Conservation (phyloP, 1,140 invertebrate genomes). For the Pararge aegeria region DNA sequence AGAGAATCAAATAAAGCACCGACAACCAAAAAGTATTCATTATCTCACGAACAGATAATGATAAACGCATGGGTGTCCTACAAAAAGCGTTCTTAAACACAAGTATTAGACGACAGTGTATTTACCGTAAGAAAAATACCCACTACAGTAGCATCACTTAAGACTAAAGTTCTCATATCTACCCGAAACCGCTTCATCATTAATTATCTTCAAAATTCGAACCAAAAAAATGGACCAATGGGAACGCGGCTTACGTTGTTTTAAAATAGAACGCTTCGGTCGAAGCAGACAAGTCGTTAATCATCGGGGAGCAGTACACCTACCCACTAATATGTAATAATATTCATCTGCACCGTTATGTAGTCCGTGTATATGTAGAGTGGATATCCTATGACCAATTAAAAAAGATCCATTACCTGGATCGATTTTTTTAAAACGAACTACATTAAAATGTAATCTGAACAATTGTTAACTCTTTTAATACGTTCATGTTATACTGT, state of each 20-base stretch:
- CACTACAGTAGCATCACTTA: conserved; percentile 45
- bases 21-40: conserved; percentile 2
- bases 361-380: conserved; percentile 12
- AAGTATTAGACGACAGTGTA: conserved; percentile 44
- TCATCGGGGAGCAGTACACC: conserved; percentile 47
- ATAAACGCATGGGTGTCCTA: conserved; percentile 2
- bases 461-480: too few relatives aligned
- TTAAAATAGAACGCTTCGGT: conserved; percentile 60
- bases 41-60: conserved; percentile 15
- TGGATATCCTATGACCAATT: conserved; percentile 29
- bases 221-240: conserved; percentile 66
- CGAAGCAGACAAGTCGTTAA: conserved; percentile 61
- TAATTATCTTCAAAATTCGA: conserved; percentile 69
- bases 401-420: not conserved
- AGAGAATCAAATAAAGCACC: not conserved
- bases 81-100: conserved; percentile 24
- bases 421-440: too few relatives aligned
- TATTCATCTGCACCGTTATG: conserved; percentile 23
- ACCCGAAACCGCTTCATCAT: conserved; percentile 51
- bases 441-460: too few relatives aligned
- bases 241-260: conserved; percentile 48
- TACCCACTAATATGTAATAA: conserved; percentile 43
- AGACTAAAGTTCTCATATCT: conserved; percentile 49
- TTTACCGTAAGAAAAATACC: conserved; percentile 63
- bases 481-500: too few relatives aligned